A percentile compares a stretch with the other conserved stretches of the same genome.
Evolutionary conservation across 2,888 invertebrate species (phyloP).

Genomic region (Masnerella sp.): DNA sequence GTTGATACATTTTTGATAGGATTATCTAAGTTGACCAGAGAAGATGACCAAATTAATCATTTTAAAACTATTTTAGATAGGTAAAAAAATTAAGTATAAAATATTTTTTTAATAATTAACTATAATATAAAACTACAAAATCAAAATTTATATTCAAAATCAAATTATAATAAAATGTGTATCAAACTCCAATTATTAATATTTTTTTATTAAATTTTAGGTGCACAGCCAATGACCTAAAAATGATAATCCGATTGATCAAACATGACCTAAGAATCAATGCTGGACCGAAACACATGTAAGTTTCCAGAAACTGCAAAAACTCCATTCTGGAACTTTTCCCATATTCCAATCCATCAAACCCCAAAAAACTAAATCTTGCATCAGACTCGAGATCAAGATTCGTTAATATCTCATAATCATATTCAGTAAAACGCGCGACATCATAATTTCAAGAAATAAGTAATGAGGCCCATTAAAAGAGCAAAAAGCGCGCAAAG

Average conservation of each 20-base stretch:
- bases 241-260: constrained; percentile 90
- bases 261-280: constrained; percentile 96
- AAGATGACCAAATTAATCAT: constrained; percentile 90
- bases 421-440: too few relatives aligned
- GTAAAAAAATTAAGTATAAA: constrained; percentile 69
- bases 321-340: too few relatives aligned
- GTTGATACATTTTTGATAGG: constrained; percentile 87
- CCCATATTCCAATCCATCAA: too few relatives aligned
- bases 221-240: constrained; percentile 90
- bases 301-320: constrained; percentile 70
- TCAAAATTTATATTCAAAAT: neutral
- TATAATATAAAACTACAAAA: too few relatives aligned
- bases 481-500: too few relatives aligned
- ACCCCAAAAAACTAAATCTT: too few relatives aligned
- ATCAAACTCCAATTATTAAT: too few relatives aligned
- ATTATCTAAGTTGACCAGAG: constrained; percentile 87
- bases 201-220: constrained; percentile 77
- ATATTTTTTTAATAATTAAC: too few relatives aligned
- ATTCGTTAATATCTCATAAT: too few relatives aligned
- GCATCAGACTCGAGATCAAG: too few relatives aligned
- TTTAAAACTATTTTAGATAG: constrained; percentile 85
- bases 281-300: constrained; percentile 94
- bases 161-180: neutral
- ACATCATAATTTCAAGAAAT: too few relatives aligned
- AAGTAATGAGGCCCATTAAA: too few relatives aligned